phyloP scores from a whole-genome alignment of 30 jellyfish, hydroid and myxozoan genomes.

The Cassiopea andromeda region DNA sequence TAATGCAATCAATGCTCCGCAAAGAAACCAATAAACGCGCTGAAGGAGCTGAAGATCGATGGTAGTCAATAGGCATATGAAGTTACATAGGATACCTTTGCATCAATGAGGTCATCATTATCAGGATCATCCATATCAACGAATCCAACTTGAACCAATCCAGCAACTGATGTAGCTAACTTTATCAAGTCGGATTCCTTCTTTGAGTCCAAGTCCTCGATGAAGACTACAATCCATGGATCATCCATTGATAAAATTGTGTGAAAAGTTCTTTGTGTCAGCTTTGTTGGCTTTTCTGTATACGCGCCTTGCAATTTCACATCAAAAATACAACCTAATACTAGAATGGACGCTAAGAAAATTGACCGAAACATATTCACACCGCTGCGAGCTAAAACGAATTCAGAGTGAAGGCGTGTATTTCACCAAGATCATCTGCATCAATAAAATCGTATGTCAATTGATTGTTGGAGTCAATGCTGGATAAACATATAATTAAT shows the following conservation, averaged over 20 bases:
- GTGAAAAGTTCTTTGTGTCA: constrained; percentile 55
- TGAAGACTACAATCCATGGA: constrained; percentile 73
- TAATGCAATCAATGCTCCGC: too few species aligned
- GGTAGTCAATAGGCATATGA: background rate
- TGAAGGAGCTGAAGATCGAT: too few species aligned
- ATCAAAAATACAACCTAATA: background rate
- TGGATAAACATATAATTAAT: background rate
- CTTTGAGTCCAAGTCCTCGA: constrained; percentile 34
- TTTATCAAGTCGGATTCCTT: constrained; percentile 47
- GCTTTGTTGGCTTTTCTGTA: constrained; percentile 52
- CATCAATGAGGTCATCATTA: constrained; percentile 55
- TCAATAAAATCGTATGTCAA: background rate
- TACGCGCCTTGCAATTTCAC: background rate
- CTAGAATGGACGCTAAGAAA: background rate
- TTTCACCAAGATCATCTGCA: background rate
- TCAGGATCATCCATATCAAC: constrained; percentile 81
- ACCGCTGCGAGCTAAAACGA: background rate
- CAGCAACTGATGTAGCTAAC: constrained; percentile 68
- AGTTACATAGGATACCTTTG: constrained; percentile 34
- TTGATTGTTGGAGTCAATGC: background rate
- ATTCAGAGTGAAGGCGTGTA: background rate
- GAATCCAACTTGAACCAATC: constrained; percentile 69
- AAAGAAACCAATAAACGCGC: background rate
- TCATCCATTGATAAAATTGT: constrained; percentile 51
- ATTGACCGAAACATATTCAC: background rate